These are phyloP conservation scores for Stenolophus ochropezus DNA, from an alignment of 2,888 invertebrate species.

Conservation along the genomic window DNA sequence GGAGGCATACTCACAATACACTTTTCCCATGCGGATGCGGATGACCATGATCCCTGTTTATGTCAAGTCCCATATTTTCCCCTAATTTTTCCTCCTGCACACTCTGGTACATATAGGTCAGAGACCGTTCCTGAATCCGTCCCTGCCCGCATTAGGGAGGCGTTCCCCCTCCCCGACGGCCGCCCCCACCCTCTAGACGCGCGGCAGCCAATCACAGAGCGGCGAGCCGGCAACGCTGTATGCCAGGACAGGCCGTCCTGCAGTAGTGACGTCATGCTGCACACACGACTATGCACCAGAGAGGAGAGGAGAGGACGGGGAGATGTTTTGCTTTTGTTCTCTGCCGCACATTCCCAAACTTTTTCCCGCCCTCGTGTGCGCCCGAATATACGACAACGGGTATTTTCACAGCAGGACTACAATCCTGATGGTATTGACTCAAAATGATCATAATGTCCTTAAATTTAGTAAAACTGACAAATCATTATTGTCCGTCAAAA, in stretches of 20 bases:
- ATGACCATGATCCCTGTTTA: too few species aligned
- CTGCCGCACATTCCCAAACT: not conserved
- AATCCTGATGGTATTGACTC: too few species aligned
- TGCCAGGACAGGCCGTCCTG: conserved; percentile 10
- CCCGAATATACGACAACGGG: too few species aligned
- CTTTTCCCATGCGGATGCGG: too few species aligned
- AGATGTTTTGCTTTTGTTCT: conserved; percentile 7
- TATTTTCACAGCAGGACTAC: too few species aligned
- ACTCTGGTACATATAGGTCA: not conserved
- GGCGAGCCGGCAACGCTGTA: conserved; percentile 66
- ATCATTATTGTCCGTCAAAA: too few species aligned
- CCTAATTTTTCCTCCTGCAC: not conserved
- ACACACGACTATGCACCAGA: conserved; percentile 33
- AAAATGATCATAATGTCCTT: too few species aligned
- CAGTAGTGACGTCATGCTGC: conserved; percentile 52
- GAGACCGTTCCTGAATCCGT: not conserved
- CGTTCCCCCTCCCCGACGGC: conserved; percentile 7
- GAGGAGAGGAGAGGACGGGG: not conserved
- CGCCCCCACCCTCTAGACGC: conserved; percentile 48
- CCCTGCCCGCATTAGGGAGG: conserved; percentile 38
- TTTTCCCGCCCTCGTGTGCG: too few species aligned
- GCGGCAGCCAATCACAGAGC: conserved; percentile 53
- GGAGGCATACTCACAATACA: too few species aligned
- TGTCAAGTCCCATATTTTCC: too few species aligned
- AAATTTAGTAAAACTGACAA: too few species aligned